Evolutionary conservation across 1,140 invertebrate genomes (phyloP).

Genomic region (Drosophila saltans): DNA sequence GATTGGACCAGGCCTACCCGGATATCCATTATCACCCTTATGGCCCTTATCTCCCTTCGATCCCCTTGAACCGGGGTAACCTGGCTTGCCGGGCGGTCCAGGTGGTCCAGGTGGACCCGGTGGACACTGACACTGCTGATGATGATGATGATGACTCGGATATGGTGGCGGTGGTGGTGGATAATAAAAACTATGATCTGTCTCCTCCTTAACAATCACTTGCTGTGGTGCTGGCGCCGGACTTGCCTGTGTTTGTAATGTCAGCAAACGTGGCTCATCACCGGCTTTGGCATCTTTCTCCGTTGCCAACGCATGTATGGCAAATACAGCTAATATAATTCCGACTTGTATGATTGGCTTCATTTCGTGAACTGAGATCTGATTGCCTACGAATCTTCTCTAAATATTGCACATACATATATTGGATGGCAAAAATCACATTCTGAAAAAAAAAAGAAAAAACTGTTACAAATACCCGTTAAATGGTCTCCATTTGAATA

Average conservation of each 20-base stretch:
- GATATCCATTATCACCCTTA: slow-evolving; percentile 66
- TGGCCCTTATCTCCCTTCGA: slow-evolving; percentile 48
- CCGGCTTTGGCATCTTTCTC: slow-evolving; percentile 12
- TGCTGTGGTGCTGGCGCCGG: slow-evolving; percentile 21
- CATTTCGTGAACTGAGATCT: slow-evolving; percentile 44
- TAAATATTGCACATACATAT: slow-evolving; percentile 21
- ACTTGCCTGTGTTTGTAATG: slow-evolving; percentile 33
- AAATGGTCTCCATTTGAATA: slow-evolving; percentile 35
- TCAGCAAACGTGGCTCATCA: slow-evolving; percentile 26
- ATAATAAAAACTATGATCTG: slow-evolving; percentile 36
- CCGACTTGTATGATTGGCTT: slow-evolving; percentile 27
- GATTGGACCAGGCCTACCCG: slow-evolving; percentile 49
- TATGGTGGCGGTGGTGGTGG: slow-evolving; percentile 15
- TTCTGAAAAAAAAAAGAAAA: background rate
- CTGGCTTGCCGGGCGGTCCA: slow-evolving; percentile 43
- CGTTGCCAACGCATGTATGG: background rate
- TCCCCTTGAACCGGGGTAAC: slow-evolving; percentile 53
- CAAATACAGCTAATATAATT: background rate
- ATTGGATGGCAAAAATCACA: background rate
- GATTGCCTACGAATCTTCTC: slow-evolving; percentile 29
- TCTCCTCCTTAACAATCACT: slow-evolving; percentile 38
- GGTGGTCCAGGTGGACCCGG: slow-evolving; percentile 55
- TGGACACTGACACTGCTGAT: slow-evolving; percentile 36
- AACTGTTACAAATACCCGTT: slow-evolving; percentile 38
- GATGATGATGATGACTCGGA: background rate